Evolutionary conservation across 2,888 invertebrate genomes (phyloP).

Genomic region (Acanthococcus lagerstroemiae): DNA sequence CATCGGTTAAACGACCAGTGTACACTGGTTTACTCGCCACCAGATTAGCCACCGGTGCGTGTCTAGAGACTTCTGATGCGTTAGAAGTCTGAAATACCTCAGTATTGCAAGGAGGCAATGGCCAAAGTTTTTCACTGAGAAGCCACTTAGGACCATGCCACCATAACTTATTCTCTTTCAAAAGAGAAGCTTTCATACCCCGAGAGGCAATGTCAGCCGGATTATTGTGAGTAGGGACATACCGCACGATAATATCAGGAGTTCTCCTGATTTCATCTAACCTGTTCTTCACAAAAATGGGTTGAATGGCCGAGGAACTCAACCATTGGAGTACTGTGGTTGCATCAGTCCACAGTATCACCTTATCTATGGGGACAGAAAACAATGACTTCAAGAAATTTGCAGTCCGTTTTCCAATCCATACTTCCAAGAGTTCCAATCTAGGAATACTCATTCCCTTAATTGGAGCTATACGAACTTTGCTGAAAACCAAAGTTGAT

Average conservation of each 20-base stretch:
- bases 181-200: neutral
- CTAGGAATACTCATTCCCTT: neutral
- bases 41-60: too few species aligned
- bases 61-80: too few species aligned
- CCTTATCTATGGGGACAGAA: neutral
- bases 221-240: neutral
- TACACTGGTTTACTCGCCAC: too few species aligned
- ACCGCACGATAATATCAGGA: neutral
- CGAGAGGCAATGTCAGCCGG: conserved; percentile 8
- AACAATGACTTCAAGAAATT: neutral
- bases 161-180: neutral
- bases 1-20: too few species aligned
- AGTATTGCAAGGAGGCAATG: neutral
- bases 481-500: neutral
- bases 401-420: neutral
- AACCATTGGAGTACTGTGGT: conserved; percentile 9
- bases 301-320: neutral
- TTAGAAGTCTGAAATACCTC: neutral
- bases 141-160: neutral
- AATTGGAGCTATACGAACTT: neutral
- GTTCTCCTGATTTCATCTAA: neutral
- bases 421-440: neutral
- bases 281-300: conserved; percentile 1
- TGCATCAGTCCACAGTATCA: conserved; percentile 7
- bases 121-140: neutral